Base-by-base conservation (phyloP, 2,797 vertebrate species). In the Tadarida brasiliensis region DNA sequence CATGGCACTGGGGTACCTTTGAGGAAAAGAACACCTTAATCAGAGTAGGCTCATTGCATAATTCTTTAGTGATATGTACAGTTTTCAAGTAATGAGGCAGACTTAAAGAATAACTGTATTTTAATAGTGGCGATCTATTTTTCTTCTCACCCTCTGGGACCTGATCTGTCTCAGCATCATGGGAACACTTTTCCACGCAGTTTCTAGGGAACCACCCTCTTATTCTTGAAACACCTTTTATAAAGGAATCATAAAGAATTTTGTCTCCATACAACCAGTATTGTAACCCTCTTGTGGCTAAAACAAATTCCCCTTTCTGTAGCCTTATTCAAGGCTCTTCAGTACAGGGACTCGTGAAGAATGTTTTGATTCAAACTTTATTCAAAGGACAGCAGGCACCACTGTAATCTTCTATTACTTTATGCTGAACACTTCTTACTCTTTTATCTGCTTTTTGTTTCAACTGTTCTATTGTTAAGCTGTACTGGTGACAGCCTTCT, bases 261-360 rank as follows among this genome's bases (percentile, higher is more conserved):
- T 99, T 99, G 97, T 99, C 99, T 98, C 99, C 99, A 95, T 99
- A 99, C 99, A 99, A 99, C 99, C 99, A 99, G 99, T 99, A 99
- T 97, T 99, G 99, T 96, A 99, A 44, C 86, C 99, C 99, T 97
- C 99, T 99, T 11, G 99, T 99, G 76, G 99, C 99, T 96, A 99
- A 98, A 97, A 99, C 99, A 87, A 99, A 98, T 81, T 99, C 99
- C 22, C 99, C 99, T 97, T 99, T 99, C 54, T 8, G 97, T 54
- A 99, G 99, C 49, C 98, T 98, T 95, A 99, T 99, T 96, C 99
- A 98, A 80, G 99, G 99, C 90, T 99, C 99, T 98, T 99, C 99
- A 2, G 99, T 99, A 98, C 99, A 99, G 0, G 99, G 99, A 11
- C 99, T 99, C 67, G 99, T 99, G 90, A 99, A 99, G 97, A 99